Base-by-base conservation (phyloP, 2,888 invertebrate genomes). In the Brenthis ino region DNA sequence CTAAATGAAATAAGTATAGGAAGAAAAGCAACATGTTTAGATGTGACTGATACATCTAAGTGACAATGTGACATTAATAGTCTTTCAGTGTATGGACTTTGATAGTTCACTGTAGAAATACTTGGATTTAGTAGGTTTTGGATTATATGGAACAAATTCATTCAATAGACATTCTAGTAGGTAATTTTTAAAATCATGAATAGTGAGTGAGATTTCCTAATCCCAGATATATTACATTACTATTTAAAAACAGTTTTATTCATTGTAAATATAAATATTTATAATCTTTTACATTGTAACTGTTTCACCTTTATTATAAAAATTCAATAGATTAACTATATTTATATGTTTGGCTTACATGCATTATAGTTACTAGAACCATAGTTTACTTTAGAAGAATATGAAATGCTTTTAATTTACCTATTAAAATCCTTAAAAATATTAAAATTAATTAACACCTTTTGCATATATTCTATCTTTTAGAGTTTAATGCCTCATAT, bases 1-100 rank as follows among this genome's bases (percentile, higher is more conserved):
- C 95, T 72, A 96, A 96, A 89, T 95, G 93, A 80, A 77, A 69
- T 66, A 71, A 66, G 60, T 63, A 57, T 61, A 65, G 67, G 57
- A 65, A 67, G 28, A 57, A 67, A 64, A 70, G 65, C 55, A 60
- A 74, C 60, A 51, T 73, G 63, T 68, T 57, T 64, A 67, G 65
- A 57, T 51, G 58, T 65, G 67, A 72, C 67, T 64, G 64, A 70
- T 63, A 51, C 16, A 43, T 43, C 37, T 53, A 53, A 51, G 51
- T 53, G 51, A 53, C 53, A 37, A 37, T 37, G 2, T 53, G 63
- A 60, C 60, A 60, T 60, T 60, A 28, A n/a, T 24, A 58, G 47
- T 6, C 11, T n/a, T 60, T 50, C 48, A 28, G 24, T 60, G 48
- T 60, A n/a, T 48, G 48, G 1, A 50, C 28, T 28, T 48, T 28